phyloP scores from a whole-genome alignment of 1,140 invertebrate species.

The Luehdorfia chinensis region DNA sequence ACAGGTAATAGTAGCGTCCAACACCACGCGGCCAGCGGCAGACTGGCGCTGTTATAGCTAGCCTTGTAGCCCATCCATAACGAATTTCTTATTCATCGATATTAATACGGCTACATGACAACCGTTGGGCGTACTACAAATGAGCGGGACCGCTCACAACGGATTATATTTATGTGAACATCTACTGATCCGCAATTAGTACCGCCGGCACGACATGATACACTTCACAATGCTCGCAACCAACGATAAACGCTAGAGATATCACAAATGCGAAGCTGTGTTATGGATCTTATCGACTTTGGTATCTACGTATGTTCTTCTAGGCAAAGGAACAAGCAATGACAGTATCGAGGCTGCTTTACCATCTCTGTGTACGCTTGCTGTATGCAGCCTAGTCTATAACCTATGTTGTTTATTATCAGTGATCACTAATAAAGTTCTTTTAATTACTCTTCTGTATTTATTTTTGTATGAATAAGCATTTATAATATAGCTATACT shows the following conservation, averaged over 20 bases:
- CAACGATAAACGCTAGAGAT: constrained; percentile 18
- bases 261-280: constrained; percentile 6
- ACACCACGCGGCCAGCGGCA: constrained; percentile 35
- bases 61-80: constrained; percentile 71
- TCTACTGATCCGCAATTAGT: constrained; percentile 68
- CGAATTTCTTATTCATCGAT: constrained; percentile 75
- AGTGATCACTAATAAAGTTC: no score
- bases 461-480: no score
- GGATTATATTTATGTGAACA: constrained; percentile 67
- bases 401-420: no score
- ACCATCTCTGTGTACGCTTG: no score
- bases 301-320: background rate
- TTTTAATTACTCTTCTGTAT: no score
- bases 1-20: constrained; percentile 51
- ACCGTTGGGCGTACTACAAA: constrained; percentile 65
- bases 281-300: constrained; percentile 3
- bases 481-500: no score
- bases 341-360: no score
- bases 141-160: constrained; percentile 57
- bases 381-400: no score
- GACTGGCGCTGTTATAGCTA: constrained; percentile 55
- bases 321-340: background rate
- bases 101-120: constrained; percentile 70
- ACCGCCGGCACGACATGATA: constrained; percentile 31
- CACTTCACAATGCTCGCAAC: constrained; percentile 24